phyloP scores from a whole-genome alignment of 1,140 invertebrate genomes.

The Drosophila ercepeae region DNA sequence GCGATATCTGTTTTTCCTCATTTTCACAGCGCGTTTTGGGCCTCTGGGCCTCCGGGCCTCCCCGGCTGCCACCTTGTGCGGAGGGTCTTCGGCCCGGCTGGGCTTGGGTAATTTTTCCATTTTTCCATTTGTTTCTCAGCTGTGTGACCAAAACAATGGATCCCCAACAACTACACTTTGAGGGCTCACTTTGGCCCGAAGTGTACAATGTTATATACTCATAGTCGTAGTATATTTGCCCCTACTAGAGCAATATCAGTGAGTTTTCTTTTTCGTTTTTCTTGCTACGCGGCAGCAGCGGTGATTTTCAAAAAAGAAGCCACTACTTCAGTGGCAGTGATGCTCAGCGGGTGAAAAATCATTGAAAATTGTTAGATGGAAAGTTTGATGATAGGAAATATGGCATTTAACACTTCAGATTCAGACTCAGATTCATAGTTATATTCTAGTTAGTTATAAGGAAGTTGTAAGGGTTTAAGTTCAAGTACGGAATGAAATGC shows the following conservation, averaged over 20 bases:
- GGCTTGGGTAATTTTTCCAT: slow-evolving; percentile 77
- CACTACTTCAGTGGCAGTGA: slow-evolving; percentile 34
- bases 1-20: slow-evolving; percentile 66
- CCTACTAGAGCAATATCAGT: slow-evolving; percentile 47
- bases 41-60: slow-evolving; percentile 48
- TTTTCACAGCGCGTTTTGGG: slow-evolving; percentile 67
- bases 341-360: slow-evolving; percentile 34
- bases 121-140: slow-evolving; percentile 72
- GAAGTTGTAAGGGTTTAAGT: no score
- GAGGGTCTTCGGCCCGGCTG: slow-evolving; percentile 59
- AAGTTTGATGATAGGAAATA: slow-evolving; percentile 9
- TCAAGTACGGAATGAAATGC: no score
- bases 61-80: slow-evolving; percentile 63
- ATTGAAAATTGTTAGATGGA: neutral
- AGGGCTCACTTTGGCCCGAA: slow-evolving; percentile 53
- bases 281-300: slow-evolving; percentile 12
- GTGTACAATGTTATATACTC: slow-evolving; percentile 1
- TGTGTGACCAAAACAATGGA: slow-evolving; percentile 78
- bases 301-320: slow-evolving; percentile 44
- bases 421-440: no score
- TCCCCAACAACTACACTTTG: slow-evolving; percentile 33
- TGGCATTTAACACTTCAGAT: neutral
- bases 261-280: slow-evolving; percentile 41
- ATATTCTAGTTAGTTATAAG: no score
- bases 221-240: slow-evolving; percentile 1